A percentile compares a stretch with the other conserved stretches of the same genome.
These are phyloP conservation scores for Redunca redunca DNA, from an alignment of 2,113 vertebrate genomes.

Conservation along the genomic window DNA sequence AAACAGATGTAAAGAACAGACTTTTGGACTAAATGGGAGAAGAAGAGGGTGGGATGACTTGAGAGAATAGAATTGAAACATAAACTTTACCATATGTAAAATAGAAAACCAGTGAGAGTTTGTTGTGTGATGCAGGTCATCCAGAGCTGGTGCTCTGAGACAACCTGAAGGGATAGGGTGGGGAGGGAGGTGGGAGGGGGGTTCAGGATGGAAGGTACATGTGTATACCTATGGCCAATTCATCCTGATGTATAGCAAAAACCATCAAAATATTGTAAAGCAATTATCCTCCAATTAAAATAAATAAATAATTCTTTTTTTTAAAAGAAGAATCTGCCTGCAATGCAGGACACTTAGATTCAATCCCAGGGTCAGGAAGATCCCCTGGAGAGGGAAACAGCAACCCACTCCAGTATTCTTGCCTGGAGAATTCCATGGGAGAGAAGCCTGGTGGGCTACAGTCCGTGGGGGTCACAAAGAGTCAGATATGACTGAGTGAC, in stretches of 20 bases:
- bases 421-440: not conserved
- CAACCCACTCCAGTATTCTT: not conserved
- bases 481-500: not conserved
- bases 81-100: not conserved
- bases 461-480: not conserved
- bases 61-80: not conserved
- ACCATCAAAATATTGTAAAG: not conserved
- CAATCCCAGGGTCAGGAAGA: not conserved
- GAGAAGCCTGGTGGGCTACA: not conserved
- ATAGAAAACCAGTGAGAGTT: not conserved
- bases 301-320: too few relatives aligned
- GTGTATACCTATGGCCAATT: not conserved
- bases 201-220: not conserved
- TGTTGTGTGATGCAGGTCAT: not conserved
- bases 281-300: not conserved
- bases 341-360: not conserved
- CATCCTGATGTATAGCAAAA: not conserved
- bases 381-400: not conserved
- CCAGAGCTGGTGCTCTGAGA: not conserved
- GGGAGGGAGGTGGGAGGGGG: not conserved
- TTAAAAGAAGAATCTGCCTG: not conserved
- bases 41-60: not conserved
- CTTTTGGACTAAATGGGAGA: not conserved
- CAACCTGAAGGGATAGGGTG: not conserved
- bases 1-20: not conserved